phyloP scores from a whole-genome alignment of 2,888 invertebrate genomes.

The Trichopria drosophilae region DNA sequence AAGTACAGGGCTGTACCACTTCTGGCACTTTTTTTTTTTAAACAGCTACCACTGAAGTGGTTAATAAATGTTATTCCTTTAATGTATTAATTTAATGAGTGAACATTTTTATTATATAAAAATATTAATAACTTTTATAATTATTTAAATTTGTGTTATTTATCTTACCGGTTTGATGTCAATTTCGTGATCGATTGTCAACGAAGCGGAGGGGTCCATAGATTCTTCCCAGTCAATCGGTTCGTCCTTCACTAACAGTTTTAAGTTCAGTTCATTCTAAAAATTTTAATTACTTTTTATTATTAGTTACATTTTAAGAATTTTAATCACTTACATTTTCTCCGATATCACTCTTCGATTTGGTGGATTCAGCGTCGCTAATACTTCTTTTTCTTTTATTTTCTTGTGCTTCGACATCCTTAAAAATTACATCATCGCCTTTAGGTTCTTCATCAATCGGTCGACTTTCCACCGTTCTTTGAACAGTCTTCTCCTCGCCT shows the following conservation, averaged over 20 bases:
- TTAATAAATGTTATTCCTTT: too few species aligned
- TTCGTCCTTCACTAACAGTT: slow-evolving; percentile 63
- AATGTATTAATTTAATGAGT: too few species aligned
- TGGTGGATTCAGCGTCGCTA: slow-evolving; percentile 52
- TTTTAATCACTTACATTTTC: slow-evolving; percentile 26
- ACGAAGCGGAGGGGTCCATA: slow-evolving; percentile 68
- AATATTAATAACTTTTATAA: too few species aligned
- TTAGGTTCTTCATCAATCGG: slow-evolving; percentile 47
- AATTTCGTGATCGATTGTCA: slow-evolving; percentile 70
- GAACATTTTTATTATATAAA: too few species aligned
- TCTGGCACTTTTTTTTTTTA: too few species aligned
- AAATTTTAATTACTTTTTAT: slow-evolving; percentile 7
- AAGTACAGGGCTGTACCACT: too few species aligned
- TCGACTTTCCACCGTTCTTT: slow-evolving; percentile 40
- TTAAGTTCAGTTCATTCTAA: slow-evolving; percentile 53
- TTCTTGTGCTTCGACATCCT: slow-evolving; percentile 47
- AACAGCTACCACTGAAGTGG: too few species aligned
- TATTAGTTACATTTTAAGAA: not conserved
- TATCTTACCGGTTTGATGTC: slow-evolving; percentile 68
- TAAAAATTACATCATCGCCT: too few species aligned
- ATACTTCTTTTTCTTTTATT: slow-evolving; percentile 48
- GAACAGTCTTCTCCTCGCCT: slow-evolving; percentile 27
- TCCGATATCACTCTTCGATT: slow-evolving; percentile 50
- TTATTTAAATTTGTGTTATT: too few species aligned
- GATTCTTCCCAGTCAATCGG: slow-evolving; percentile 75